These are phyloP conservation scores for Lycaena phlaeas DNA, from an alignment of 2,888 invertebrate genomes.

Conservation along the genomic window DNA sequence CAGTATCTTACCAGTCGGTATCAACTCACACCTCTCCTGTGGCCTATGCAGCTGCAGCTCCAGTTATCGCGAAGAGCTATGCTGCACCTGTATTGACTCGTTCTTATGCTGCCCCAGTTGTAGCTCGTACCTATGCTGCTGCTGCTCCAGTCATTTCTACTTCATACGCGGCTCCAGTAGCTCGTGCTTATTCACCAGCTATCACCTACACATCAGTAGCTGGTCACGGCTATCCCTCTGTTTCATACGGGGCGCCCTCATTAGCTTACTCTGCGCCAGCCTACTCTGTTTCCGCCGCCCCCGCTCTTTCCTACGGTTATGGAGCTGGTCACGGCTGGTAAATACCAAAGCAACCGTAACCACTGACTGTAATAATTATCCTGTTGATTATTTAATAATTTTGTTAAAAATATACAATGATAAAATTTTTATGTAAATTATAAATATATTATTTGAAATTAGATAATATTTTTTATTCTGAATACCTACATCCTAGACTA, in stretches of 20 bases:
- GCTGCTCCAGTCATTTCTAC: conserved; percentile 21
- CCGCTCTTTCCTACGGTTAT: conserved; percentile 21
- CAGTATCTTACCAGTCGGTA: conserved; percentile 26
- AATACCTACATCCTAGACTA: no score
- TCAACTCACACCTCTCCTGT: conserved; percentile 23
- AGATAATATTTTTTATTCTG: not conserved
- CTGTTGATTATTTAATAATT: conserved; percentile 18
- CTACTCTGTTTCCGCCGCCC: conserved; percentile 52
- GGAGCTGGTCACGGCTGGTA: conserved; percentile 32
- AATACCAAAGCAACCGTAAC: conserved; percentile 21
- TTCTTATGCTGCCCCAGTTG: conserved; percentile 20
- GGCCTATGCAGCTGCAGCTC: conserved; percentile 43
- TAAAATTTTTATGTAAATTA: not conserved
- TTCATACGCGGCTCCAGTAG: conserved; percentile 66
- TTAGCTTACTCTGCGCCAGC: conserved; percentile 22
- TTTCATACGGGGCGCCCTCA: conserved; percentile 31
- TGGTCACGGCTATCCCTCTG: no score
- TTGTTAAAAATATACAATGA: conserved; percentile 11
- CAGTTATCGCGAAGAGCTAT: conserved; percentile 44
- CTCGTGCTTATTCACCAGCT: conserved; percentile 64
- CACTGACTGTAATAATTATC: conserved; percentile 13
- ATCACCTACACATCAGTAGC: conserved; percentile 26
- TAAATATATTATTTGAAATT: not conserved
- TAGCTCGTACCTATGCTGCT: conserved; percentile 15
- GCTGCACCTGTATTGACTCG: conserved; percentile 43